These are phyloP conservation scores for Clusia tigrina DNA, from an alignment of 2,888 invertebrate species.

Conservation along the genomic window DNA sequence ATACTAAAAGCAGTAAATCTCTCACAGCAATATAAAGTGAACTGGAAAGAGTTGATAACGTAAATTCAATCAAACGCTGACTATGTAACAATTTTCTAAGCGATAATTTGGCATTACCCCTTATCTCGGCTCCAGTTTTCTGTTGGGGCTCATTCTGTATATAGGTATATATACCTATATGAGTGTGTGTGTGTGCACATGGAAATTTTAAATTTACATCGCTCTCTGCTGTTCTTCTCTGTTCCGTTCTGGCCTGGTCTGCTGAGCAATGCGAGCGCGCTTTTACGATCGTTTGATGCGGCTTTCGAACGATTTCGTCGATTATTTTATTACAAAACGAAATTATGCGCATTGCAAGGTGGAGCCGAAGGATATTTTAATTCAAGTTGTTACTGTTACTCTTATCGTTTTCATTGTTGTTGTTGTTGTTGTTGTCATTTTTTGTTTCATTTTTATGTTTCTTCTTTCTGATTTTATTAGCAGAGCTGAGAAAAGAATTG, in stretches of 20 bases:
- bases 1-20: too few species aligned
- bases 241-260: not conserved
- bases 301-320: slow-evolving; percentile 32
- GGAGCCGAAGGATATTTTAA: slow-evolving; percentile 45
- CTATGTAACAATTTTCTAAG: too few species aligned
- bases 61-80: too few species aligned
- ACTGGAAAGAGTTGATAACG: too few species aligned
- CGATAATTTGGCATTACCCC: too few species aligned
- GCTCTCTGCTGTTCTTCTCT: not conserved
- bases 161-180: too few species aligned
- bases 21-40: too few species aligned
- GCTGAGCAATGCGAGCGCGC: not conserved
- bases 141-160: too few species aligned
- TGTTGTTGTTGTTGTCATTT: slow-evolving; percentile 5
- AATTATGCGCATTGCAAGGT: slow-evolving; percentile 40
- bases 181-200: not conserved
- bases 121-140: too few species aligned
- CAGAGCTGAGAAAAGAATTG: not conserved
- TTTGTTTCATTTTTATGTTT: not conserved
- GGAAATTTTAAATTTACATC: not conserved
- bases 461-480: not conserved
- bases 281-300: not conserved
- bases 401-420: not conserved
- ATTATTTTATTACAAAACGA: slow-evolving; percentile 48
- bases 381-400: slow-evolving; percentile 17